Conservation (phyloP, 2,113 vertebrate genomes). For the Macheiramphus alcinus region DNA sequence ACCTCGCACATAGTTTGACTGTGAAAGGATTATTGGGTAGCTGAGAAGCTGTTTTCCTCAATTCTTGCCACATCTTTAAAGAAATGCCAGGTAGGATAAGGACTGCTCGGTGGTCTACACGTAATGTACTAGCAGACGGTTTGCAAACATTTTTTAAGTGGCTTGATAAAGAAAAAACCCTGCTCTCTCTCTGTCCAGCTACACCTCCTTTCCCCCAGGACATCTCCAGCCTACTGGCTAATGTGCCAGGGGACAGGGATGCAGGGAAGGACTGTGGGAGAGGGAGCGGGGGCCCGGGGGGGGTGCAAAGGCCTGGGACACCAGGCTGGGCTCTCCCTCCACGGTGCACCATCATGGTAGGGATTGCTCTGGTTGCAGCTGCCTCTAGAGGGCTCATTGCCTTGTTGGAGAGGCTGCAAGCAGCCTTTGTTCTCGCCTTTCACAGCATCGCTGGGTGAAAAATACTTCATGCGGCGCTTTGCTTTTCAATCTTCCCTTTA, state of each 20-base stretch:
- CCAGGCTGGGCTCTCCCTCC: not conserved
- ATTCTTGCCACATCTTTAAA: not conserved
- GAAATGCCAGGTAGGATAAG: not conserved
- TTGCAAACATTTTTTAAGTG: not conserved
- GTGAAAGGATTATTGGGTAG: not conserved
- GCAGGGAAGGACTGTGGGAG: not conserved
- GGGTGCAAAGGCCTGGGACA: not conserved
- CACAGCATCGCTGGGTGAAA: not conserved
- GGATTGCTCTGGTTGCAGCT: not conserved
- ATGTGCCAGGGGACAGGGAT: rapidly evolving
- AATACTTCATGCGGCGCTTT: rapidly evolving
- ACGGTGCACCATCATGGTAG: rapidly evolving
- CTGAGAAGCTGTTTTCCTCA: not conserved
- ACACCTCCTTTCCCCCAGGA: not conserved
- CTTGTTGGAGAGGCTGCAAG: not conserved
- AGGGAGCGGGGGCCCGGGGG: not conserved
- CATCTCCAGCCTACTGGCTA: not conserved
- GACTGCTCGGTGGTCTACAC: not conserved
- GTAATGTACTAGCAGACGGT: not conserved
- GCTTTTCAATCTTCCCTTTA: not conserved
- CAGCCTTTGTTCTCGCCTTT: not conserved
- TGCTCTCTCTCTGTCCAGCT: not conserved
- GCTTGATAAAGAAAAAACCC: not conserved
- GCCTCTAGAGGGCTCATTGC: constrained; percentile 61
- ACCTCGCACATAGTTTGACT: not conserved